Percentiles rank a stretch among this genome's conserved stretches.
Evolutionary conservation across 2,888 invertebrate species (phyloP).

Genomic region (Leucophora obtusa): DNA sequence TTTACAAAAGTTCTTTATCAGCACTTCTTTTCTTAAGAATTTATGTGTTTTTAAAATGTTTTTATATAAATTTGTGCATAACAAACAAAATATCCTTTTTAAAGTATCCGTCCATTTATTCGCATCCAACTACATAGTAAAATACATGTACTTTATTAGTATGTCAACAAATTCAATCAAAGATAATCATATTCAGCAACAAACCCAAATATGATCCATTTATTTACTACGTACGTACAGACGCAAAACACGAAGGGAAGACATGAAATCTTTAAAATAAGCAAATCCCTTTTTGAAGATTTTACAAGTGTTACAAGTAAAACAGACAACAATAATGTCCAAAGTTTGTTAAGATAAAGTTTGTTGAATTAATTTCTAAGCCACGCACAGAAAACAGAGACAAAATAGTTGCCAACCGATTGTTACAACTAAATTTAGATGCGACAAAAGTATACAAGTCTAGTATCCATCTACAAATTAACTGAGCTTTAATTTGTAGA

Average conservation of each 20-base stretch:
- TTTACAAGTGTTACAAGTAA: constrained; percentile 2
- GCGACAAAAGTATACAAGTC: too few species aligned
- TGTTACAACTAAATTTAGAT: too few species aligned
- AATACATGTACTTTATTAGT: constrained; percentile 20
- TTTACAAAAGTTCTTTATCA: constrained; percentile 17
- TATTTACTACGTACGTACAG: not conserved
- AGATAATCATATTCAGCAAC: constrained; percentile 35
- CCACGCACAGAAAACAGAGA: too few species aligned
- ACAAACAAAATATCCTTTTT: not conserved
- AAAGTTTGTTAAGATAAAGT: not conserved
- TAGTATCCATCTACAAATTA: too few species aligned
- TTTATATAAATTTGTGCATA: not conserved
- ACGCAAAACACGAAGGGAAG: not conserved
- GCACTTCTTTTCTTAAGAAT: not conserved
- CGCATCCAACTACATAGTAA: not conserved
- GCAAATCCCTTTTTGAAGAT: not conserved
- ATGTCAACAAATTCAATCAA: constrained; percentile 43
- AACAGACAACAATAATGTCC: not conserved
- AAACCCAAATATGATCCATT: not conserved
- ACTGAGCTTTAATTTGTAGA: too few species aligned
- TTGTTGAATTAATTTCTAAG: not conserved
- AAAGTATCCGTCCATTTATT: not conserved
- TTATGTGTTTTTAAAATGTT: not conserved
- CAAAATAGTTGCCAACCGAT: too few species aligned
- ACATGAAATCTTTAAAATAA: not conserved